phyloP scores from a whole-genome alignment of 2,888 invertebrate genomes.

The Leptopilina syphax region DNA sequence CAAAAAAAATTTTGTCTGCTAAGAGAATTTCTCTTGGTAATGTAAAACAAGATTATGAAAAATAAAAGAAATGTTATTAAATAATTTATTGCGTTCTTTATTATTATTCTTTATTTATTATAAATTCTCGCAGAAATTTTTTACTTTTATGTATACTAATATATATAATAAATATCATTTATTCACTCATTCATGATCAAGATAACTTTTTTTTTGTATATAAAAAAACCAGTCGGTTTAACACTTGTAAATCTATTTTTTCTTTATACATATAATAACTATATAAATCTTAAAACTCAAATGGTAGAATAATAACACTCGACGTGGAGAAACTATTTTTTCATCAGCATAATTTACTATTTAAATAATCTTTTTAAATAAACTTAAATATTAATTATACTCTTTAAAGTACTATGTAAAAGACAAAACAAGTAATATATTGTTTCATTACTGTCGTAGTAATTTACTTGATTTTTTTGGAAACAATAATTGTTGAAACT shows the following conservation, averaged over 20 bases:
- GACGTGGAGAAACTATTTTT: slow-evolving; percentile 4
- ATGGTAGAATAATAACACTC: slow-evolving; percentile 1
- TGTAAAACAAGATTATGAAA: slow-evolving; percentile 52
- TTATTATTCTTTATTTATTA: too few species aligned
- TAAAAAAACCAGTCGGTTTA: slow-evolving; percentile 11
- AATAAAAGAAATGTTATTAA: slow-evolving; percentile 56
- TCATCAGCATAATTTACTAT: slow-evolving; percentile 9
- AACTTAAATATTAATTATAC: neutral
- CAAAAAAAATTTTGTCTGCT: slow-evolving; percentile 31
- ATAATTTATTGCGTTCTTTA: slow-evolving; percentile 36
- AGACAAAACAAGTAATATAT: slow-evolving; percentile 44
- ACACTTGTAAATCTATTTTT: slow-evolving; percentile 16
- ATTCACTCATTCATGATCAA: slow-evolving; percentile 1
- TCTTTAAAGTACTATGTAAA: neutral
- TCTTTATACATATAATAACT: neutral
- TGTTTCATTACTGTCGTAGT: neutral
- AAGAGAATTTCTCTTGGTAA: slow-evolving; percentile 50
- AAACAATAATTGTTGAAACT: too few species aligned
- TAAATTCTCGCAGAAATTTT: neutral
- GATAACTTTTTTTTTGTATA: neutral
- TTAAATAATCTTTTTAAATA: slow-evolving; percentile 9
- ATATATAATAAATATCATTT: slow-evolving; percentile 28
- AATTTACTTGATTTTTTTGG: slow-evolving; percentile 1
- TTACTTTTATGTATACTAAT: neutral
- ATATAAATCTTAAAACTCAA: neutral